Percentiles rank a stretch among this genome's conserved stretches.
Conservation (phyloP, 2,113 vertebrate genomes). For the Oophaga pumilio region DNA sequence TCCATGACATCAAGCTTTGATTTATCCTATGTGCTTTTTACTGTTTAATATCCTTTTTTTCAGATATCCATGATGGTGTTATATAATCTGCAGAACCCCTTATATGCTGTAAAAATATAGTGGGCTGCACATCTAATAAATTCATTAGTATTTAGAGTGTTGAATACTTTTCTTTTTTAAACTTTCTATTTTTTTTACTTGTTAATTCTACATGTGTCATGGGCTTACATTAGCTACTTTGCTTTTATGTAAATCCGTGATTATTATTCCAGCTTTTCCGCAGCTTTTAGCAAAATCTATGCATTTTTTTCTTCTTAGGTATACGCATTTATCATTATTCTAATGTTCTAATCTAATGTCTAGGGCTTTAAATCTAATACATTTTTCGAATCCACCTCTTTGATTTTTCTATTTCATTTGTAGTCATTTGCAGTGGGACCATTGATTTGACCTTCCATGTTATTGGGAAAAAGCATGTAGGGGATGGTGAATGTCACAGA, state of each 20-base stretch:
- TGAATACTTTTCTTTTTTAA: background rate
- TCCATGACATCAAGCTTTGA: background rate
- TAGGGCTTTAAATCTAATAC: constrained; percentile 42
- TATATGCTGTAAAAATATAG: background rate
- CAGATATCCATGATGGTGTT: background rate
- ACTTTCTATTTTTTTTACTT: background rate
- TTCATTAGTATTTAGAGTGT: background rate
- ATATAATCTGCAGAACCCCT: background rate
- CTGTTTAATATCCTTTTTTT: background rate
- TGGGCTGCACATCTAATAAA: no score
- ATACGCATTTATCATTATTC: constrained; percentile 47
- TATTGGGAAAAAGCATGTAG: constrained; percentile 43
- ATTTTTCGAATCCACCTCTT: constrained; percentile 37
- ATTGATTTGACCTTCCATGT: constrained; percentile 56
- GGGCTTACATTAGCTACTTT: background rate
- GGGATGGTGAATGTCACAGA: constrained; percentile 29
- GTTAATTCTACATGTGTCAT: background rate
- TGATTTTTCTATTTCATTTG: constrained; percentile 49
- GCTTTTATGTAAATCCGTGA: background rate
- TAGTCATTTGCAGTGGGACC: constrained; percentile 44
- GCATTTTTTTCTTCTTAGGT: background rate
- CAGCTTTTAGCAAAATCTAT: constrained; percentile 11
- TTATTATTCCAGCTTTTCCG: background rate
- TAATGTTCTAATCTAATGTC: constrained; percentile 43
- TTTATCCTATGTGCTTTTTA: background rate